phyloP scores from a whole-genome alignment of 2,888 invertebrate genomes.

The Tipula confusa region DNA sequence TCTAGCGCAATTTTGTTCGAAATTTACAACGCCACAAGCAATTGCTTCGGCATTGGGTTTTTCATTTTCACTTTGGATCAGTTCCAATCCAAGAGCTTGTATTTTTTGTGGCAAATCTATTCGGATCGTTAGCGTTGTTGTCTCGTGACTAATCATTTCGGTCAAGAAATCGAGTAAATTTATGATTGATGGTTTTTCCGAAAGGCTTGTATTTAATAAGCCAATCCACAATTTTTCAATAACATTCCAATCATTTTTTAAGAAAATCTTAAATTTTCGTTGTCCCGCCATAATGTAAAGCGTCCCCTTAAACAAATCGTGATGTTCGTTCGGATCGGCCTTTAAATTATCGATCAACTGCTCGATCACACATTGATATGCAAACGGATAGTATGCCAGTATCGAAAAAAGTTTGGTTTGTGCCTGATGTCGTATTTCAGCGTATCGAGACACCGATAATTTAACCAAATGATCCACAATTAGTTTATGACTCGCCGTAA shows the following conservation, averaged over 20 bases:
- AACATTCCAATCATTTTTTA: slow-evolving; percentile 69
- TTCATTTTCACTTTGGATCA: slow-evolving; percentile 47
- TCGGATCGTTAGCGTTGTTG: slow-evolving; percentile 60
- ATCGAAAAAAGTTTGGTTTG: slow-evolving; percentile 62
- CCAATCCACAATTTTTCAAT: slow-evolving; percentile 72
- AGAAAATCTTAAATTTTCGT: slow-evolving; percentile 34
- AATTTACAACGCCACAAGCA: slow-evolving; percentile 44
- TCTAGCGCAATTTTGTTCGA: slow-evolving; percentile 49
- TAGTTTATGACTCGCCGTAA: slow-evolving; percentile 59
- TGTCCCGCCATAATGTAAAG: slow-evolving; percentile 59
- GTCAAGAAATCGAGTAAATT: slow-evolving; percentile 55
- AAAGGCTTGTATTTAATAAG: slow-evolving; percentile 69
- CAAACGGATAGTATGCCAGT: slow-evolving; percentile 63
- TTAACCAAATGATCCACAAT: slow-evolving; percentile 56
- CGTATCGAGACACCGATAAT: slow-evolving; percentile 37
- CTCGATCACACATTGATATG: slow-evolving; percentile 63
- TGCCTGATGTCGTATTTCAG: slow-evolving; percentile 58
- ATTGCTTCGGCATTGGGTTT: slow-evolving; percentile 46
- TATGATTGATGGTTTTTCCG: slow-evolving; percentile 80
- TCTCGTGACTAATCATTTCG: slow-evolving; percentile 56
- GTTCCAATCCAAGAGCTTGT: slow-evolving; percentile 51
- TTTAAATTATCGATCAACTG: slow-evolving; percentile 58
- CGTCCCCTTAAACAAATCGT: slow-evolving; percentile 73
- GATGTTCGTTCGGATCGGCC: slow-evolving; percentile 57
- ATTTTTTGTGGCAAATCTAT: slow-evolving; percentile 54